Base-by-base conservation (phyloP, 2,113 vertebrate species). In the Corythaeola cristata region DNA sequence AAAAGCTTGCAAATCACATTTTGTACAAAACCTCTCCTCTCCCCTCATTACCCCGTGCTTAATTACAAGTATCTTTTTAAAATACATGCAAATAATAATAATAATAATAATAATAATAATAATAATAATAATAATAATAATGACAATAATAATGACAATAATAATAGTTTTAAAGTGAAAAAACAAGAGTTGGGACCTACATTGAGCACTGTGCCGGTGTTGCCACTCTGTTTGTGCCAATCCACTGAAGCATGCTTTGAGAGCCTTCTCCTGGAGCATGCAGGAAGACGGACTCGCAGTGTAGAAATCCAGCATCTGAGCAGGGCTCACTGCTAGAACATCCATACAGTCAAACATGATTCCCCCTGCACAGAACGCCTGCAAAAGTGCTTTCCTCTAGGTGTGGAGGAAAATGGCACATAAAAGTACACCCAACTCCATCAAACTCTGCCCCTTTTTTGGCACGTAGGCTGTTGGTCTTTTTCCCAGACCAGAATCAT, bases 271-370 rank as follows among this genome's bases (percentile, higher is more conserved):
- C 98, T 98, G 99, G 97, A 98, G 98, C 98, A 98, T 98, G 98
- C 99, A 99, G 88, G 99, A 98, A 98, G 98, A 99, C 81, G 99
- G 99, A 94, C 98, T 99, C 95, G 99, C 98, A 72, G 98, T 98
- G 98, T 98, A 99, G 97, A 99, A 98, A 98, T 99, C 99, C 98
- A 99, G 96, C 98, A 99, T 98, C 94, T 99, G 99, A 97, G 98
- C 99, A 58, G 99, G 98, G 96, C 98, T 99, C 96, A 99, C 98
- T 95, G 98, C 98, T 96, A 99, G 98, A 89, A 99, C 98, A 97
- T 99, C 99, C 99, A 99, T 98, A 97, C 98, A 99, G 98, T 99
- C 99, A 98, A 99, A 99, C 99, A 99, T 99, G 98, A 97, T 98
- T 98, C 96, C 98, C 95, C 97, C 97, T 95, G 96, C 95, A 98